These are phyloP conservation scores for Sepiola atlantica DNA, from an alignment of 2,888 invertebrate genomes.

Conservation along the genomic window DNA sequence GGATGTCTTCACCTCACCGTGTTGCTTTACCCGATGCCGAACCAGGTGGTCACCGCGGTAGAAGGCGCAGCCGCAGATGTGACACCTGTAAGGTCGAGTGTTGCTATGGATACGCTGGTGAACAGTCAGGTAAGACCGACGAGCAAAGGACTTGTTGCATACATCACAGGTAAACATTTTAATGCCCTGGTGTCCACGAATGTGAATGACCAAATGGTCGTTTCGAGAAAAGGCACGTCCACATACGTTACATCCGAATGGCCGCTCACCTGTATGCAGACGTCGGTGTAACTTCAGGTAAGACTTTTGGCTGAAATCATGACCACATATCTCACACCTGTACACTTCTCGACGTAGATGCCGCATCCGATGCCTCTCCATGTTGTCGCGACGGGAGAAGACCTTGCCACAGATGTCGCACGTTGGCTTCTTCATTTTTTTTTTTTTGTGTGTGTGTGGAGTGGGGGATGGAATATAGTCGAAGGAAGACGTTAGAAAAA, in stretches of 20 bases:
- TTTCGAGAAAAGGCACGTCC: constrained; percentile 43
- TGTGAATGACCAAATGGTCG: constrained; percentile 42
- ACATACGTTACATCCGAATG: constrained; percentile 42
- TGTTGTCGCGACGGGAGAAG: constrained; percentile 41
- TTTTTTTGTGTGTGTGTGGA: not conserved
- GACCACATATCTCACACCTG: constrained; percentile 23
- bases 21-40: not conserved
- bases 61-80: constrained; percentile 44
- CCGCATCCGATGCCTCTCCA: constrained; percentile 41
- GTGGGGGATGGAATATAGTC: not conserved
- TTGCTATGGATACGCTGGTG: constrained; percentile 44
- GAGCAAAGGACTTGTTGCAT: constrained; percentile 33
- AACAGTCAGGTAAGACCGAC: constrained; percentile 35
- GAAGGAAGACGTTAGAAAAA: not conserved
- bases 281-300: constrained; percentile 37
- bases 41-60: constrained; percentile 41
- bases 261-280: constrained; percentile 37
- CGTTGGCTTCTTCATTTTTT: constrained; percentile 46
- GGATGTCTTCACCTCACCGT: not conserved
- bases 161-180: constrained; percentile 39
- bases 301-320: constrained; percentile 41
- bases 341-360: constrained; percentile 36
- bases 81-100: constrained; percentile 36
- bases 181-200: constrained; percentile 39
- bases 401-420: constrained; percentile 38